Base-by-base conservation (phyloP, 1,140 invertebrate genomes). In the Artemia franciscana region DNA sequence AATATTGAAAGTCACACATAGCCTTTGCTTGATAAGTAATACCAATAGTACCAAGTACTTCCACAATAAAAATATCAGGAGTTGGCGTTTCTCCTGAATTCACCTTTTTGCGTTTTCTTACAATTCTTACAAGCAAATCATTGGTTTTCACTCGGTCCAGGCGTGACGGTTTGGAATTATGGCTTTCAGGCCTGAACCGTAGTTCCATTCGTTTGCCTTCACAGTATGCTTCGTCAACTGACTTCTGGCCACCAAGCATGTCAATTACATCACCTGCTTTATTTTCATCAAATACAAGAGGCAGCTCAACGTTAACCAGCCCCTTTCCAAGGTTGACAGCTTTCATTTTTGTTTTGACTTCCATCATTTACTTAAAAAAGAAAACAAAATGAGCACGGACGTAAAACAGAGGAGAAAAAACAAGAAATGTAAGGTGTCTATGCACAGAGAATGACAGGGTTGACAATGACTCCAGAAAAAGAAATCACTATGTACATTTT, bases 1-100 rank as follows among this genome's bases (percentile, higher is more conserved):
- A 71, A 73, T 84, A 94, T 75, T 94, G 91, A 73, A 90, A 94
- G 73, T 96, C 91, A 73, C 81, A 84, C 63, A 93, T 73, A 69
- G 78, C 88, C 68, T 80, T 79, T 76, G 88, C 90, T 71, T 77
- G 81, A 71, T 84, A 85, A 65, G 80, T 79, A 51, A 76, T 79
- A 21, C 79, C 77, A 25, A 87, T 77, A 65, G 76, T 73, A 5
- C 86, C 88, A 7, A 89, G 67, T 67, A 88, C 75, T 69, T 77
- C 74, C 68, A 65, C 67, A 60, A 70, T 69, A 65, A 59, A 65
- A 65, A 21, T 70, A 69, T 26, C n/a, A 30, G 7, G 15, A 57
- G 51, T 61, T 65, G 56, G 57, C 39, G 58, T 26, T 61, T 64
- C 9, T 58, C 59, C 21, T 12, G 62, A 21, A 62, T 60, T 27